Evolutionary conservation across 2,797 vertebrate species (phyloP).

Genomic region (Sparus aurata): DNA sequence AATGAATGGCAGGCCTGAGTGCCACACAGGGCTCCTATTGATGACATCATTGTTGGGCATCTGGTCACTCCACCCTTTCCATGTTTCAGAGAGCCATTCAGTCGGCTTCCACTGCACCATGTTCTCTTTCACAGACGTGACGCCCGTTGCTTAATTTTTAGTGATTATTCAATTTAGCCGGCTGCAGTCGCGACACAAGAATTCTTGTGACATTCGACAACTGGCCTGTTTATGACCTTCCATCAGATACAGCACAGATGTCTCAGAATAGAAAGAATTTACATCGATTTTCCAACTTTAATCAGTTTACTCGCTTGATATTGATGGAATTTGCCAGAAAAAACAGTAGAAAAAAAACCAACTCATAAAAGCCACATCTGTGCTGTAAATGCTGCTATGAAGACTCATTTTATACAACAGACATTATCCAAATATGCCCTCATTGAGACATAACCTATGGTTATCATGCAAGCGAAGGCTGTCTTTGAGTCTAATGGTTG

Average conservation of each 20-base stretch:
- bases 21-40: conserved; percentile 85
- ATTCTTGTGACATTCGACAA: conserved; percentile 56
- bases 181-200: conserved; percentile 52
- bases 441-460: conserved; percentile 37
- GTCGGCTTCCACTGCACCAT: conserved; percentile 49
- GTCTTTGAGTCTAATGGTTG: conserved; percentile 57
- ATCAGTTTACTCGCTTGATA: conserved; percentile 31
- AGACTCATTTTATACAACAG: conserved; percentile 54
- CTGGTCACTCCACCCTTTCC: conserved; percentile 80
- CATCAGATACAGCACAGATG: conserved; percentile 10
- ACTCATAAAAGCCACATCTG: conserved; percentile 37
- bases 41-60: conserved; percentile 84
- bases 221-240: conserved; percentile 29
- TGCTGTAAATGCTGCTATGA: conserved; percentile 55
- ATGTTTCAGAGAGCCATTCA: conserved; percentile 78
- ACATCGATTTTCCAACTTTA: conserved; percentile 23
- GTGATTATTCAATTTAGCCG: conserved; percentile 72
- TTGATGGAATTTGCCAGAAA: conserved; percentile 45
- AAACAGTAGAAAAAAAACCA: conserved; percentile 28
- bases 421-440: conserved; percentile 71
- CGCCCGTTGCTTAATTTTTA: conserved; percentile 73
- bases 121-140: conserved; percentile 72
- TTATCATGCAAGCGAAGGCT: conserved; percentile 63
- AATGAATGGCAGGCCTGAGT: conserved; percentile 79
- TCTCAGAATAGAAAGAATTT: conserved; percentile 18